Evolutionary conservation across 2,888 invertebrate species (phyloP).

Genomic region (Autographa pulchrina): DNA sequence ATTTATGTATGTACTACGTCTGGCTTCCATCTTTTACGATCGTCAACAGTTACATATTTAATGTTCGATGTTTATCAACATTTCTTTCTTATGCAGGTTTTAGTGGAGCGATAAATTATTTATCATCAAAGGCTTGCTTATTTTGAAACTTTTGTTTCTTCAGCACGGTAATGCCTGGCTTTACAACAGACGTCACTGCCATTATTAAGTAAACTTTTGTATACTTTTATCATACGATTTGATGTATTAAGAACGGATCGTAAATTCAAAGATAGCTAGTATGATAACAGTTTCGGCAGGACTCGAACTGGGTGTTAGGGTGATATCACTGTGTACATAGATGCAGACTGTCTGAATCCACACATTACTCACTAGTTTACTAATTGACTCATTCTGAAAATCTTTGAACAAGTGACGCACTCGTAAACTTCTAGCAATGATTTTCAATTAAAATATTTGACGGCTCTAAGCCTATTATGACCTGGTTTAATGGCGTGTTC

Average conservation of each 20-base stretch:
- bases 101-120: conserved; percentile 88
- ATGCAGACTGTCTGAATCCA: conserved; percentile 53
- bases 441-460: conserved; percentile 44
- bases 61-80: conserved; percentile 90
- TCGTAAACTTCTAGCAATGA: conserved; percentile 54
- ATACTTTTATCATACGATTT: conserved; percentile 70
- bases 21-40: conserved; percentile 87
- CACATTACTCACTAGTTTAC: conserved; percentile 71
- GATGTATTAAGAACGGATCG: conserved; percentile 67
- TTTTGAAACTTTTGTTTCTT: conserved; percentile 87
- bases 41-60: conserved; percentile 89
- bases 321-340: conserved; percentile 76
- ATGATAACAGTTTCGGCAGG: conserved; percentile 78
- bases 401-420: conserved; percentile 74
- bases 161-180: conserved; percentile 69
- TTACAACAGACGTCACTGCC: conserved; percentile 77
- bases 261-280: conserved; percentile 70
- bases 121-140: conserved; percentile 88
- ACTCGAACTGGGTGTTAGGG: conserved; percentile 68
- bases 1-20: conserved; percentile 83
- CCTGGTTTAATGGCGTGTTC: conserved; percentile 14
- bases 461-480: conserved; percentile 10
- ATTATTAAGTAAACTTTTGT: conserved; percentile 75
- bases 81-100: conserved; percentile 89
- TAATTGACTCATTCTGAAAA: conserved; percentile 79